Conservation (phyloP, 2,797 vertebrate species). For the Peromyscus attwateri region DNA sequence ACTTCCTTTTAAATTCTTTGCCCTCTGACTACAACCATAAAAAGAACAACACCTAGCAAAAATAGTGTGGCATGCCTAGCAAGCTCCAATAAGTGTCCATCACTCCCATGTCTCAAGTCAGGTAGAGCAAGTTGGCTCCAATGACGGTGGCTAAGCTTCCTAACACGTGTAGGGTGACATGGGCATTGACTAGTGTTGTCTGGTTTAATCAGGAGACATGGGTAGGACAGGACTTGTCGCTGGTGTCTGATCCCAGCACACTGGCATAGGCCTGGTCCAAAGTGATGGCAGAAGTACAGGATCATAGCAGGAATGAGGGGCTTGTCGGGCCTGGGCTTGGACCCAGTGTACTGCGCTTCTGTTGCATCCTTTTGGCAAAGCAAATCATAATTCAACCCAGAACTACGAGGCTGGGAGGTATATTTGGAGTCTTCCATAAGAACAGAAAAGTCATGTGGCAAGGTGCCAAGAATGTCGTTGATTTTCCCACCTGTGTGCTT, state of each 20-base stretch:
- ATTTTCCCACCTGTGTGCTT: neutral
- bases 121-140: neutral
- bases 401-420: neutral
- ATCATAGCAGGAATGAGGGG: neutral
- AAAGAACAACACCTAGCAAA: neutral
- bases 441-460: neutral
- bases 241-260: neutral
- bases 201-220: neutral
- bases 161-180: neutral
- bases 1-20: neutral
- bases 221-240: neutral
- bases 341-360: neutral
- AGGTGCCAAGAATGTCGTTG: neutral
- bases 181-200: neutral
- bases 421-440: neutral
- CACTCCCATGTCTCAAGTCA: neutral
- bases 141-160: neutral
- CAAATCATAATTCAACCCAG: neutral
- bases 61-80: neutral
- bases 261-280: neutral
- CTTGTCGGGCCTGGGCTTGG: neutral
- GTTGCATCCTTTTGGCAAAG: neutral
- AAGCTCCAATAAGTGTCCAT: neutral
- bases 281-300: neutral
- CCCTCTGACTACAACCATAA: neutral